Conservation (phyloP, 2,113 vertebrate genomes). For the Lota lota region DNA sequence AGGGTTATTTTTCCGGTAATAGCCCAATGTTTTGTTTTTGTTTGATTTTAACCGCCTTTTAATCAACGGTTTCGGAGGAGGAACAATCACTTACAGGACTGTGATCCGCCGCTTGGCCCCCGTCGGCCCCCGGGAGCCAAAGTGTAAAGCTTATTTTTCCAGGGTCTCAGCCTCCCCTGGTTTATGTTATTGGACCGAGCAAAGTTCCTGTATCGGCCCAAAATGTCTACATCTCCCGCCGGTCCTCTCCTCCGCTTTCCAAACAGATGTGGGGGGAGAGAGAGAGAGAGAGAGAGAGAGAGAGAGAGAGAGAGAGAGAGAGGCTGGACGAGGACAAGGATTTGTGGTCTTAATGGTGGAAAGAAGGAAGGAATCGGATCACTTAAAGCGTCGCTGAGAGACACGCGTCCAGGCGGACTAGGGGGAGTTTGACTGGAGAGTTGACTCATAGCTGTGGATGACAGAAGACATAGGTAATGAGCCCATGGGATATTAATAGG, state of each 20-base stretch:
- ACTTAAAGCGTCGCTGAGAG: slow-evolving; percentile 42
- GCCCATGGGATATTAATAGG: slow-evolving; percentile 6
- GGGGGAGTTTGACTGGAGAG: no score
- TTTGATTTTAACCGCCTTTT: slow-evolving; percentile 68
- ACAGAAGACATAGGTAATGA: slow-evolving; percentile 11
- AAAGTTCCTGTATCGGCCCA: slow-evolving; percentile 60
- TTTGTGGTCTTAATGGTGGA: slow-evolving; percentile 30
- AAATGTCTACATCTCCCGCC: slow-evolving; percentile 13
- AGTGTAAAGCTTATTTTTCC: slow-evolving; percentile 67
- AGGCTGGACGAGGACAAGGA: background rate
- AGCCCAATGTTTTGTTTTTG: slow-evolving; percentile 34
- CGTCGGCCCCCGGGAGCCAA: slow-evolving; percentile 30
- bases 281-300: slow-evolving; percentile 10
- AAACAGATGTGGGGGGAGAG: slow-evolving; percentile 49
- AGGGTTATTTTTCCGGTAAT: slow-evolving; percentile 60
- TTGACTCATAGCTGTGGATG: background rate
- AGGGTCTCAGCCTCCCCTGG: slow-evolving; percentile 51
- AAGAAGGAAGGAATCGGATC: slow-evolving; percentile 51
- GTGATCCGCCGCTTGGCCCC: slow-evolving; percentile 20
- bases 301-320: background rate
- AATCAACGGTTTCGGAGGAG: slow-evolving; percentile 58
- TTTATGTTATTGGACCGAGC: slow-evolving; percentile 71
- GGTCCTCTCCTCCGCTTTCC: slow-evolving; percentile 27
- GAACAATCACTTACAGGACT: slow-evolving; percentile 65
- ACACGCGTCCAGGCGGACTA: slow-evolving; percentile 9